Evolutionary conservation across 2,113 vertebrate genomes (phyloP).

Genomic region (Tonatia bakeri): DNA sequence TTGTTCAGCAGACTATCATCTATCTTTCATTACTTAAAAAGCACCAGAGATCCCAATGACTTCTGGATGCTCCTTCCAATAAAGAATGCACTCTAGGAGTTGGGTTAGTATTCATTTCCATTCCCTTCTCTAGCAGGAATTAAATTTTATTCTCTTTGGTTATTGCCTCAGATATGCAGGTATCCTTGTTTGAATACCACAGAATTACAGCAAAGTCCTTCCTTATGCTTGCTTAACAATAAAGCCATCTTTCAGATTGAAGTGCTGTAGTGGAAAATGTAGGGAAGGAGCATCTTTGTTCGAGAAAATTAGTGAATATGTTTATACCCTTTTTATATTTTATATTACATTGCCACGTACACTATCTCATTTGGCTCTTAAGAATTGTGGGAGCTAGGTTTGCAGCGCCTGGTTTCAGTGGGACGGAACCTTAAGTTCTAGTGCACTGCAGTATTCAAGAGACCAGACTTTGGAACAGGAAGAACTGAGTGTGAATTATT

Average conservation of each 20-base stretch:
- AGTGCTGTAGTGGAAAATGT: background rate
- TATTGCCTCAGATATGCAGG: background rate
- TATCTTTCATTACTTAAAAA: background rate
- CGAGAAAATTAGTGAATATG: background rate
- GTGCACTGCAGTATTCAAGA: background rate
- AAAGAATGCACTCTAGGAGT: background rate
- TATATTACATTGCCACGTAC: background rate
- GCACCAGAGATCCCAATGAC: background rate
- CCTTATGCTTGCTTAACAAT: background rate
- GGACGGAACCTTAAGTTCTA: background rate
- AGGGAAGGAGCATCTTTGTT: background rate
- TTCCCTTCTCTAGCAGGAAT: conserved; percentile 21
- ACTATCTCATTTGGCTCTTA: background rate
- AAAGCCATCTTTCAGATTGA: background rate
- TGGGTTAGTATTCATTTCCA: background rate
- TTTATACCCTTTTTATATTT: background rate
- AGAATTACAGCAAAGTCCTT: background rate
- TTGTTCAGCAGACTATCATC: background rate
- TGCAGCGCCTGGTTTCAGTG: background rate
- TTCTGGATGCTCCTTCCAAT: background rate
- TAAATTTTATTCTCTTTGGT: background rate
- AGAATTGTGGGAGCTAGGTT: background rate
- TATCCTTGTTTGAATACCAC: background rate
- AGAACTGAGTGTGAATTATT: conserved; percentile 22
- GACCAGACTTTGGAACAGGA: background rate